These are phyloP conservation scores for Microplitis deprimator DNA, from an alignment of 2,888 invertebrate species.

Conservation along the genomic window DNA sequence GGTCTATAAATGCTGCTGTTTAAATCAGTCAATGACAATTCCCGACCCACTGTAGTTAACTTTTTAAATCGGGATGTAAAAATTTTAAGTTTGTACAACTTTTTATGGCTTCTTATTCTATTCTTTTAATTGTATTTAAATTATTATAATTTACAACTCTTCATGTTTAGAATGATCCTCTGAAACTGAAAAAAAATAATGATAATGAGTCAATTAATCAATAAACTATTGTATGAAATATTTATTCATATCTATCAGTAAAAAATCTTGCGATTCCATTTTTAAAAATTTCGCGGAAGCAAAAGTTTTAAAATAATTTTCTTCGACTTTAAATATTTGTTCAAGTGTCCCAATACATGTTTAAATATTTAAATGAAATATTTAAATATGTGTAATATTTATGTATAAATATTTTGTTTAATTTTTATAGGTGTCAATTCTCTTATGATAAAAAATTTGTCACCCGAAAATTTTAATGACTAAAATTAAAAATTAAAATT, in stretches of 20 bases:
- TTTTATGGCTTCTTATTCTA: slow-evolving; percentile 39
- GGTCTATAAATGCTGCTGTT: slow-evolving; percentile 13
- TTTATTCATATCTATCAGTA: slow-evolving; percentile 23
- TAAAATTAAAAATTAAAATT: too few species aligned
- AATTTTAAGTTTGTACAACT: slow-evolving; percentile 49
- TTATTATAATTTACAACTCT: slow-evolving; percentile 58
- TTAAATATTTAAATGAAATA: too few species aligned
- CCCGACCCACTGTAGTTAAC: slow-evolving; percentile 5
- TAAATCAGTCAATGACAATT: slow-evolving; percentile 11
- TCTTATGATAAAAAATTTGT: too few species aligned
- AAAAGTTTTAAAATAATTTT: slow-evolving; percentile 5
- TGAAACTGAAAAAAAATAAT: slow-evolving; percentile 46
- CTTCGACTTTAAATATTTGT: too few species aligned
- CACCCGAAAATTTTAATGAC: too few species aligned
- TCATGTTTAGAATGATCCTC: slow-evolving; percentile 60
- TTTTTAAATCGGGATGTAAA: slow-evolving; percentile 37
- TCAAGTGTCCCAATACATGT: too few species aligned
- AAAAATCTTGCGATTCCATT: neutral
- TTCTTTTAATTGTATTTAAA: slow-evolving; percentile 14
- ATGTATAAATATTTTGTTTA: too few species aligned
- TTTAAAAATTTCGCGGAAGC: neutral
- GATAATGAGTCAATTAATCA: slow-evolving; percentile 11
- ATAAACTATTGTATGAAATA: slow-evolving; percentile 4
- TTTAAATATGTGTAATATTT: too few species aligned
- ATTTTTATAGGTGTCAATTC: too few species aligned